Evolutionary conservation across 2,113 vertebrate genomes (phyloP), one percentile per base, ranked within the genome.

Genomic region (Abramis brama): DNA sequence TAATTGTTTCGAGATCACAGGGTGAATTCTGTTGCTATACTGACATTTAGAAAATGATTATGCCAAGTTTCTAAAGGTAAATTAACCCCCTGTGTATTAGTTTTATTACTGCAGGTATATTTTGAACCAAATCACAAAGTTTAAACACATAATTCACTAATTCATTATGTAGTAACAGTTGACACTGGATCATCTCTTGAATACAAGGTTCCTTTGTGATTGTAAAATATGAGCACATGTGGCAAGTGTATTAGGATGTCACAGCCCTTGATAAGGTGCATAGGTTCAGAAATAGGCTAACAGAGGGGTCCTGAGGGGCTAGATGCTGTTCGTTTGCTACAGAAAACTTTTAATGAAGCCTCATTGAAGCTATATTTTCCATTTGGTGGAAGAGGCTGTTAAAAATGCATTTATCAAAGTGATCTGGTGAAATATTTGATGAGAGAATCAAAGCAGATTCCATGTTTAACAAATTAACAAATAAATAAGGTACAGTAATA

Each of bases 341-440:
- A 86, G 76, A 50, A 90, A 92, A 92, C 89, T 92, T 92, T 92
- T 92, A 93, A 93, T 92, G 91, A 93, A 90, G 91, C 89, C 81
- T 83, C 77, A 71, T 85, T 27, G 79, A 87, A 87, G 79, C 79
- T 85, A 50, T 83, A 74, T 59, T 77, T 77, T 86, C 6, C 7
- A 47, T 55, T 59, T 75, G 83, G 57, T 36, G 19, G 27, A 64
- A 77, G 57, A 45, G 13, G 57, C n/a, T 70, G 52, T 82, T 36
- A 60, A 73, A 76, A 74, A n/a, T 7, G 55, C 33, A 85, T 43
- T 68, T 79, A 73, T 81, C 52, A 60, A 76, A 68, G 47, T 23
- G 23, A 47, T 84, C 59, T 62, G 76, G 71, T 80, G 10, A 75
- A 68, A 81, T 66, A 78, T 79, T 21, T 66, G 45, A 86, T 73